phyloP scores from a whole-genome alignment of 1,140 invertebrate species.

The Harpegnathos saltator region DNA sequence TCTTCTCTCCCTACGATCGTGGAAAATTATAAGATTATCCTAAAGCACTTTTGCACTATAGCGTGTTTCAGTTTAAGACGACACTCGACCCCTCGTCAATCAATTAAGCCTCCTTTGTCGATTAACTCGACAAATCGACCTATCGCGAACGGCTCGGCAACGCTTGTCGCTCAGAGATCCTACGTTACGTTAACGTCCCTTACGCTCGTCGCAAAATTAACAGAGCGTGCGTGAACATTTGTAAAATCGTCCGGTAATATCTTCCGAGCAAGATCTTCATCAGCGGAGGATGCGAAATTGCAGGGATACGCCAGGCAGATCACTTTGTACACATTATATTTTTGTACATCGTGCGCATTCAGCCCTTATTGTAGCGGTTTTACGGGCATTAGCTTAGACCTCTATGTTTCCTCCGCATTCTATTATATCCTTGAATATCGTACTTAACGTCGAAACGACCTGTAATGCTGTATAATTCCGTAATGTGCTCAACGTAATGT shows the following conservation, averaged over 20 bases:
- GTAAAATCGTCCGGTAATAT: conserved; percentile 44
- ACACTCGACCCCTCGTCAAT: neutral
- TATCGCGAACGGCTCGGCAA: too few relatives aligned
- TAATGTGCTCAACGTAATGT: conserved; percentile 61
- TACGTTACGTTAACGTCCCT: neutral
- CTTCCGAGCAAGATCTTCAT: conserved; percentile 28
- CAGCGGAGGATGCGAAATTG: conserved; percentile 36
- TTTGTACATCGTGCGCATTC: conserved; percentile 15
- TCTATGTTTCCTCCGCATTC: conserved; percentile 47
- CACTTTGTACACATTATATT: conserved; percentile 35
- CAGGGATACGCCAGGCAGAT: conserved; percentile 6
- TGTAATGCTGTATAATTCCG: conserved; percentile 68
- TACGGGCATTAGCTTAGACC: conserved; percentile 39
- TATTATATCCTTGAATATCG: conserved; percentile 68
- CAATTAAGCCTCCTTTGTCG: neutral
- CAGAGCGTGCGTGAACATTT: conserved; percentile 4
- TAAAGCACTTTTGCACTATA: neutral
- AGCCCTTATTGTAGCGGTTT: conserved; percentile 57
- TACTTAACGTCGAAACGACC: conserved; percentile 60
- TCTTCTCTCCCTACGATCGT: neutral
- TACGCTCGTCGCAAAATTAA: neutral
- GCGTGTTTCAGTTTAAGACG: neutral
- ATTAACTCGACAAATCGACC: neutral
- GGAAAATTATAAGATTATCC: neutral
- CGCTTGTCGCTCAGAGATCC: neutral